Conservation (phyloP, 2,888 invertebrate genomes). For the Synergus laeviventris region DNA sequence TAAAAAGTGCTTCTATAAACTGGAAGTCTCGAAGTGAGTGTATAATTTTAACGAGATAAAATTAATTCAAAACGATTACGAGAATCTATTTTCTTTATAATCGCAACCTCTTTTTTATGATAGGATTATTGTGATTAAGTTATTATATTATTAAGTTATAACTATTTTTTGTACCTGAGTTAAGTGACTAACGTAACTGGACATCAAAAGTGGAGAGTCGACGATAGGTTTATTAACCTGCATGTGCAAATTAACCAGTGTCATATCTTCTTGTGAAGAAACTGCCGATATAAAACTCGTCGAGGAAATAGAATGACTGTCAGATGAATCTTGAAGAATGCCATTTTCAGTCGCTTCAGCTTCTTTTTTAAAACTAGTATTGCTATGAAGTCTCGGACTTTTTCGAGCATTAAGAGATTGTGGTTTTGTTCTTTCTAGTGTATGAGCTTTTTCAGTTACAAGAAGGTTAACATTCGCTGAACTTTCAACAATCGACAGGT, state of each 20-base stretch:
- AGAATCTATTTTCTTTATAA: too few species aligned
- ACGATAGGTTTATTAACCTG: constrained; percentile 95
- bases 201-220: constrained; percentile 95
- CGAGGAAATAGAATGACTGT: constrained; percentile 88
- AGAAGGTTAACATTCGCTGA: constrained; percentile 61
- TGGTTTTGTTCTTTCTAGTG: constrained; percentile 69
- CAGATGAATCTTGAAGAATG: constrained; percentile 80
- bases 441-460: constrained; percentile 71
- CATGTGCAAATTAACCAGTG: constrained; percentile 94
- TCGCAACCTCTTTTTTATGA: too few species aligned
- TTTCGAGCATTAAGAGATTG: constrained; percentile 57
- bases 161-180: constrained; percentile 82
- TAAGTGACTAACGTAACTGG: constrained; percentile 94
- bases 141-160: constrained; percentile 31
- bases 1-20: too few species aligned
- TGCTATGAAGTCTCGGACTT: constrained; percentile 63
- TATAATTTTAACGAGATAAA: too few species aligned
- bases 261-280: constrained; percentile 94
- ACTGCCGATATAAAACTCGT: constrained; percentile 93
- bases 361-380: constrained; percentile 53
- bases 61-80: too few species aligned
- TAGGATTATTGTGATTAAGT: too few species aligned
- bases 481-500: constrained; percentile 78
- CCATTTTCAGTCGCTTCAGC: constrained; percentile 60
- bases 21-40: too few species aligned